Evolutionary conservation across 2,797 vertebrate genomes (phyloP).

Genomic region (Lemur catta): DNA sequence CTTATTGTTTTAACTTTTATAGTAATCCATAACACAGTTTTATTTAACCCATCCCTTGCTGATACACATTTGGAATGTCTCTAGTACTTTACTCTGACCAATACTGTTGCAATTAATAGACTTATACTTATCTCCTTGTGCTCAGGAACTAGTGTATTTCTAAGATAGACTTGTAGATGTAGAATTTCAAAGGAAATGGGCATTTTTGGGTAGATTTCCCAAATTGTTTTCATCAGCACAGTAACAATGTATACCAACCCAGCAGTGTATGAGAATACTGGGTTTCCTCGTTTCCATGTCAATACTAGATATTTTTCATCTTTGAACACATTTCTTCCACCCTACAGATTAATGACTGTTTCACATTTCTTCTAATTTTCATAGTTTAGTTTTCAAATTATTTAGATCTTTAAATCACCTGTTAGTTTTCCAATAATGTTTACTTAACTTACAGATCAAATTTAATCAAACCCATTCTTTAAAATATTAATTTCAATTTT

Average conservation of each 20-base stretch:
- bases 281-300: neutral
- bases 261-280: neutral
- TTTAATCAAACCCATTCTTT: neutral
- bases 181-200: neutral
- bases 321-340: neutral
- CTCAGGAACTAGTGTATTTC: neutral
- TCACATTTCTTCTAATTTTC: neutral
- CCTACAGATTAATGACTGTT: neutral
- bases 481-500: conserved; percentile 6
- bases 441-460: neutral
- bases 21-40: neutral
- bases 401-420: neutral
- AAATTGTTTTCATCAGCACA: neutral
- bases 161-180: neutral
- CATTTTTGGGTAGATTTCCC: neutral
- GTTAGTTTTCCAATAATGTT: neutral
- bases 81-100: neutral
- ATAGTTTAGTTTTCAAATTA: neutral
- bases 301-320: neutral
- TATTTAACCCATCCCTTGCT: neutral
- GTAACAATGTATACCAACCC: neutral
- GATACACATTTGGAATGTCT: neutral
- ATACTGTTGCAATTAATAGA: neutral
- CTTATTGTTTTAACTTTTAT: neutral
- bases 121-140: neutral